phyloP scores from a whole-genome alignment of 2,113 vertebrate species.

The Eurystomus gularis region DNA sequence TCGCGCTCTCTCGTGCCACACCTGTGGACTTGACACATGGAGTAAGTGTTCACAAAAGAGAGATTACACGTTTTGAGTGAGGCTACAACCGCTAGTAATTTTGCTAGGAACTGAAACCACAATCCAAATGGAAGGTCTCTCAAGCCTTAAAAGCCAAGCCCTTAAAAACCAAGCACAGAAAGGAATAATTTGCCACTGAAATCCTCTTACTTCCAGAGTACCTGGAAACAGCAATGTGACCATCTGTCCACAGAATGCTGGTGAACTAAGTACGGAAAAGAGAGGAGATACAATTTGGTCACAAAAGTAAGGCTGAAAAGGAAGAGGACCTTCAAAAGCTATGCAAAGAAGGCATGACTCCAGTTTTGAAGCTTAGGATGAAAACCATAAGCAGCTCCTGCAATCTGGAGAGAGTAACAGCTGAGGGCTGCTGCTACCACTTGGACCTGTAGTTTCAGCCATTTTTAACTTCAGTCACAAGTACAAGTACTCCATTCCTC shows the following conservation, averaged over 20 bases:
- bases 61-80: neutral
- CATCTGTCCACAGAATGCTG: neutral
- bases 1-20: neutral
- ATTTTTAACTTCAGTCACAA: neutral
- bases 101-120: neutral
- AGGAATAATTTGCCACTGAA: neutral
- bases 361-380: neutral
- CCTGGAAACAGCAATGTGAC: neutral
- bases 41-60: neutral
- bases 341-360: neutral
- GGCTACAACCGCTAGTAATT: neutral
- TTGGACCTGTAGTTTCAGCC: neutral
- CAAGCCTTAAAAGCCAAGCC: too few species aligned
- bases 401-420: neutral
- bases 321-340: neutral
- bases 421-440: neutral
- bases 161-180: neutral
- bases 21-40: accelerated
- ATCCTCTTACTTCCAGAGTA: neutral
- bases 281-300: neutral
- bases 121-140: neutral
- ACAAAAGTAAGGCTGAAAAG: neutral
- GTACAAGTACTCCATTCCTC: neutral
- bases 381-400: neutral
- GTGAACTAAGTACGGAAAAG: neutral